Evolutionary conservation across 2,113 vertebrate species (phyloP).

Genomic region (Tympanuchus pallidicinctus): DNA sequence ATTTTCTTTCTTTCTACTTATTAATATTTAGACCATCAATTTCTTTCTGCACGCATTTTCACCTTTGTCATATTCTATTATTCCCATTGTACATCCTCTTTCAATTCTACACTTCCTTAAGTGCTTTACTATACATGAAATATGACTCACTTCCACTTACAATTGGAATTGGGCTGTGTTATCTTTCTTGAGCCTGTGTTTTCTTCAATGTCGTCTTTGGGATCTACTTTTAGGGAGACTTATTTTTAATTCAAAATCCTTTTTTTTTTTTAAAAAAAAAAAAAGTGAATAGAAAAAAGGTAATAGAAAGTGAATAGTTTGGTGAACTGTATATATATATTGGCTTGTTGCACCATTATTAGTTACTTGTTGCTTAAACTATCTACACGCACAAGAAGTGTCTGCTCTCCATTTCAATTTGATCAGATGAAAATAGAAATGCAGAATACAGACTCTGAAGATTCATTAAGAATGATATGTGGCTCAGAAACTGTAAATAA

Average conservation of each 20-base stretch:
- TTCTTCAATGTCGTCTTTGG: not conserved
- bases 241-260: not conserved
- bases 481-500: not conserved
- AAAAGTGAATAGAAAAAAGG: not conserved
- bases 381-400: not conserved
- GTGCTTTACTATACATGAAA: constrained; percentile 5
- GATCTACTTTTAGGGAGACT: not conserved
- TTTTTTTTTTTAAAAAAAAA: not conserved
- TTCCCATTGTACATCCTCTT: constrained; percentile 4
- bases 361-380: not conserved
- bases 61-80: constrained; percentile 42
- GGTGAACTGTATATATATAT: not conserved
- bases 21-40: constrained; percentile 24
- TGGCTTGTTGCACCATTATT: not conserved
- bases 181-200: not conserved
- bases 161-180: not conserved
- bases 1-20: constrained; percentile 28
- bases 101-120: constrained; percentile 27
- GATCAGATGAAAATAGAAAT: not conserved
- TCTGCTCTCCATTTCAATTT: not conserved
- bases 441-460: not conserved
- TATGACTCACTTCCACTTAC: not conserved
- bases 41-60: not conserved
- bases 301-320: not conserved
- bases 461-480: not conserved